Percentiles rank a stretch among this genome's conserved stretches.
These are phyloP conservation scores for Sphaerophoria rueppellii DNA, from an alignment of 2,888 invertebrate species.

Conservation along the genomic window DNA sequence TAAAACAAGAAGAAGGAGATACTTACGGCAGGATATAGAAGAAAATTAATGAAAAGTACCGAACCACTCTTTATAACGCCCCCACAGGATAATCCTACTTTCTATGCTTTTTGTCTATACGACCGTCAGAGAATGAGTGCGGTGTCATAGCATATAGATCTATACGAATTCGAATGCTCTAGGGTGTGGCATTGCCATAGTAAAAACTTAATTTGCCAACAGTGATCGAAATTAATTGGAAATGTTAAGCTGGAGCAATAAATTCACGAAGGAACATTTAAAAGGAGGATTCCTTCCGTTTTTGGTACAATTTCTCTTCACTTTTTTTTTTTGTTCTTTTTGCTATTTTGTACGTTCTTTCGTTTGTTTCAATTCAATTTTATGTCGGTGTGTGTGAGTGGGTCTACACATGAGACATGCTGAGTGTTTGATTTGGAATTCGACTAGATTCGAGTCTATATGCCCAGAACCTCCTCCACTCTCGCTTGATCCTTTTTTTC, in stretches of 20 bases:
- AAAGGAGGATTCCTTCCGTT: constrained; percentile 69
- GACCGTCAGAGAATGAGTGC: background rate
- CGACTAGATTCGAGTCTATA: background rate
- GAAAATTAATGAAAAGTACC: constrained; percentile 68
- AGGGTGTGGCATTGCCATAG: constrained; percentile 51
- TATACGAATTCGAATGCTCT: background rate
- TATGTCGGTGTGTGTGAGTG: background rate
- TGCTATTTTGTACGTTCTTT: background rate
- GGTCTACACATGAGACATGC: background rate
- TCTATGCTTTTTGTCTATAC: background rate
- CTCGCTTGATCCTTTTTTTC: constrained; percentile 12
- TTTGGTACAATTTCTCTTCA: constrained; percentile 46
- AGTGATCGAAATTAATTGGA: constrained; percentile 74
- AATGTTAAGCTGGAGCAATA: constrained; percentile 72
- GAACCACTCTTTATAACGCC: constrained; percentile 61
- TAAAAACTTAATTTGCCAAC: constrained; percentile 73
- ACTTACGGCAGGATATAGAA: constrained; percentile 17
- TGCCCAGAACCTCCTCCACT: constrained; percentile 28
- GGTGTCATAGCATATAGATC: background rate
- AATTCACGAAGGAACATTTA: constrained; percentile 70
- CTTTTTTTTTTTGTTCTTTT: background rate
- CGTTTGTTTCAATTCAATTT: too few relatives aligned
- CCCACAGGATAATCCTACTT: constrained; percentile 46
- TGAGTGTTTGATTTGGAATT: background rate
- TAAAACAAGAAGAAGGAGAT: background rate